These are phyloP conservation scores for Drosophila arawakana DNA, from an alignment of 1,140 invertebrate species.

Conservation along the genomic window DNA sequence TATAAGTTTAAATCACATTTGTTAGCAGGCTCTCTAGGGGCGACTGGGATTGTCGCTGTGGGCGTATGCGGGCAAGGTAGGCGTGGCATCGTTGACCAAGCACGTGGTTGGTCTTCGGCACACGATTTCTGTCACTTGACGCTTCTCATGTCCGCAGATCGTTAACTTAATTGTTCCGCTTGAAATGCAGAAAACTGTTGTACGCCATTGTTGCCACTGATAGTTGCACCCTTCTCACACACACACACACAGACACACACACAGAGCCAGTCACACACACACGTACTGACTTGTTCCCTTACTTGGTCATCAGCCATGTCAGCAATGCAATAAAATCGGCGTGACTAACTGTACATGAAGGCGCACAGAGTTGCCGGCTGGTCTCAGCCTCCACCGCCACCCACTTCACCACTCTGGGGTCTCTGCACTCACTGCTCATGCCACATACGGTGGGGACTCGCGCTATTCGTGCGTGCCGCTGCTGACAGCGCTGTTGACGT, in stretches of 20 bases:
- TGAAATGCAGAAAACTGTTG: conserved; percentile 75
- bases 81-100: conserved; percentile 27
- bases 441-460: conserved; percentile 19
- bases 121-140: conserved; percentile 60
- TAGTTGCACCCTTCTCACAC: conserved; percentile 44
- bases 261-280: conserved; percentile 21
- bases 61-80: background rate
- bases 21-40: no score
- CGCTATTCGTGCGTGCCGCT: conserved; percentile 70
- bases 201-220: conserved; percentile 77
- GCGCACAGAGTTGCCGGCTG: background rate
- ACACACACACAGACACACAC: conserved; percentile 26
- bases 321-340: conserved; percentile 80
- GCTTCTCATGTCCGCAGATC: conserved; percentile 68
- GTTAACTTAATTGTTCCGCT: conserved; percentile 82
- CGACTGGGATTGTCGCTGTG: no score
- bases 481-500: conserved; percentile 54
- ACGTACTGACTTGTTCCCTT: conserved; percentile 1
- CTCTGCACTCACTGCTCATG: background rate
- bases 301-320: conserved; percentile 38
- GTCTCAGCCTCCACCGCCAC: background rate
- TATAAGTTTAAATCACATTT: no score
- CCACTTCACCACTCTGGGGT: background rate
- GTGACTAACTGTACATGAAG: conserved; percentile 64
- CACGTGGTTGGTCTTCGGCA: conserved; percentile 66